These are phyloP conservation scores for Tyrophagus putrescentiae DNA, from an alignment of 1,140 invertebrate genomes.

Conservation along the genomic window DNA sequence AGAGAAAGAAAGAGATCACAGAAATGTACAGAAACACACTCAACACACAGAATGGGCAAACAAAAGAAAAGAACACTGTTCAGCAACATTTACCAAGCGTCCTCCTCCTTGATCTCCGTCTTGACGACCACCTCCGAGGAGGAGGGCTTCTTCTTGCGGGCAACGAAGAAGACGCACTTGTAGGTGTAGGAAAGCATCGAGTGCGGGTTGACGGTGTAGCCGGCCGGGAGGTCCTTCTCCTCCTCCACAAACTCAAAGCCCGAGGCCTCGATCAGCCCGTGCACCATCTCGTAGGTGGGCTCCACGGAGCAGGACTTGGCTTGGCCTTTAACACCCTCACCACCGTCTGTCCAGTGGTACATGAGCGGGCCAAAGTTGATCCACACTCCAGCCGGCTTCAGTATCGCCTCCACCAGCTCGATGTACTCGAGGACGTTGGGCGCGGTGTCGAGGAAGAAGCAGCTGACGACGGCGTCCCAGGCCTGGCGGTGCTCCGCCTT, in stretches of 20 bases:
- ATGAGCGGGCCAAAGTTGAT: conserved; percentile 81
- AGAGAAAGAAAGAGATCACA: too few species aligned
- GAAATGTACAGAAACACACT: too few species aligned
- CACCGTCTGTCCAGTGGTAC: conserved; percentile 85
- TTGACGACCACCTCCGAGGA: too few species aligned
- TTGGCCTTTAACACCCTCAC: too few species aligned
- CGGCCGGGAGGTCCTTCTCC: conserved; percentile 55
- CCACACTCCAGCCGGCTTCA: conserved; percentile 56
- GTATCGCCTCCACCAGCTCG: conserved; percentile 77
- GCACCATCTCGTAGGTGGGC: conserved; percentile 70
- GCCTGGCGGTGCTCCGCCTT: conserved; percentile 47
- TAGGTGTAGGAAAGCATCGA: conserved; percentile 89
- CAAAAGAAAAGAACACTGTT: too few species aligned
- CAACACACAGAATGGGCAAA: too few species aligned
- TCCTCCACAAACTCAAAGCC: conserved; percentile 76
- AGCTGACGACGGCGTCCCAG: conserved; percentile 87
- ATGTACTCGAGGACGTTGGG: conserved; percentile 88
- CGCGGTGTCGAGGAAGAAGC: conserved; percentile 97
- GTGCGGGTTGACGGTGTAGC: conserved; percentile 75
- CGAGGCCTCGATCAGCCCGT: conserved; percentile 60
- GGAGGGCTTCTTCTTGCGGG: conserved; percentile 46
- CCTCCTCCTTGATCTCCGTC: too few species aligned
- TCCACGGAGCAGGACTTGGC: conserved; percentile 68
- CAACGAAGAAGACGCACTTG: conserved; percentile 74
- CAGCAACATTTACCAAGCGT: too few species aligned